Base-by-base conservation (phyloP, 2,797 vertebrate species). In the Neostethus bicornis region DNA sequence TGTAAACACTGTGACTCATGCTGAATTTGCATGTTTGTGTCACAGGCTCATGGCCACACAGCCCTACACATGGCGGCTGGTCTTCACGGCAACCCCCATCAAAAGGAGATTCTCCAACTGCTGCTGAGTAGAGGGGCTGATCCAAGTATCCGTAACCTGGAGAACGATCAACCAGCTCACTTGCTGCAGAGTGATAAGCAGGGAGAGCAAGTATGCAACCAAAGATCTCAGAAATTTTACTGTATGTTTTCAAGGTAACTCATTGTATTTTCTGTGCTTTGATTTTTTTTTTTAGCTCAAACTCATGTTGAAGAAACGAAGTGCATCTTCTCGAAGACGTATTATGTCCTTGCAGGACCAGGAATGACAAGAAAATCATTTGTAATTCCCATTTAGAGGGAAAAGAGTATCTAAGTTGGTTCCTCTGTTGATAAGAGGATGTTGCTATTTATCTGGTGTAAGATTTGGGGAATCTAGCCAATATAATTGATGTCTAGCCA, bases 11-110 rank as follows among this genome's bases (percentile, higher is more conserved):
- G 16, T 19, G 47, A 63, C 16, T 69, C 28, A 51, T 57, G 42
- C 25, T 34, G 24, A 49, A 29, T 23, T 28, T 19, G 2, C 21
- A 3, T 42, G 35, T 41, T 21, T 14, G 21, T n/a, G 6, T 46
- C 3, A 24, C 62, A 97, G 95, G 95, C 95, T 35, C 95, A 97
- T 0, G 95, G 95, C 20, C 94, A 97, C 87, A 97, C 95, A 0
- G 94, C 94, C 9, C 87, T 97, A 61, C 95, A 97, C 87, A 96
- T 96, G 95, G 95, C 95, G 0, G 94, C 95, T 0, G 94, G 95
- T 52, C 91, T 97, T 38, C 94, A 94, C 29, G 87, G 88, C 4
- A 91, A 87, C 63, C 87, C 73, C 0, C 74, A 89, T 54, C 95
- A 96, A 71, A 91, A 92, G 66, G 90, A 93, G 43, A 93, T 96